Base-by-base conservation (phyloP, 2,888 invertebrate genomes). In the Eristalinus sepulchralis region DNA sequence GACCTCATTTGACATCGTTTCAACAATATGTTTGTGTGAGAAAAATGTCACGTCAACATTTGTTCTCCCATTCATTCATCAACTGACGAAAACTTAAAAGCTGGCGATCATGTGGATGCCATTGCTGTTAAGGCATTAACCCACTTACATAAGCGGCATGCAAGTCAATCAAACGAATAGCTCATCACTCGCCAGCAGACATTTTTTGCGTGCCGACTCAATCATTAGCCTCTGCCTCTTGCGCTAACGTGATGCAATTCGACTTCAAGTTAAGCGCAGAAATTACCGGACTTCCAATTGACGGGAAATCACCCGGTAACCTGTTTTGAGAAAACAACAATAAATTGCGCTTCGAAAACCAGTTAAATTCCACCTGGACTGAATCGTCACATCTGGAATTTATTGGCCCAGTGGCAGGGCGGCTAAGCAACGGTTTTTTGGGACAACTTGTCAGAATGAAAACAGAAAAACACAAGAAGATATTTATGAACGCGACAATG, bases 391-490 rank as follows among this genome's bases (percentile, higher is more conserved):
- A 17, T 8, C 47, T 47, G 47, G 47, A 47, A n/a, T 47, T 17
- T 6, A 47, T 4, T 47, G 47, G 47, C 8, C 13, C 39, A 17
- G 39, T 47, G 47, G 17, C n/a, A n/a, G 17, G 17, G 17, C 8
- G n/a, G 47, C 17, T 3, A 47, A n/a, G 47, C 17, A n/a, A 17
- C 3, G 17, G 5, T 34, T 60, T 72, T 72, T 72, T 10, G 31
- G 57, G 67, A 72, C 66, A 68, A n/a, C 62, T 67, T 73, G 20
- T 64, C 63, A 83, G 57, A 68, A 27, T 34, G 59, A 55, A 70
- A 31, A 62, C 22, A 36, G 53, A 70, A 31, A 62, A 36, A 36
- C 8, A 22, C 27, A 27, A 27, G 27, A 22, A 62, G 17, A 47
- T 47, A 1, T 57, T 55, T 57, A 66, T 17, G 47, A 72, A 20